Percentiles rank a stretch among this genome's conserved stretches.
Evolutionary conservation across 2,797 vertebrate genomes (phyloP).

Genomic region (Acomys russatus): DNA sequence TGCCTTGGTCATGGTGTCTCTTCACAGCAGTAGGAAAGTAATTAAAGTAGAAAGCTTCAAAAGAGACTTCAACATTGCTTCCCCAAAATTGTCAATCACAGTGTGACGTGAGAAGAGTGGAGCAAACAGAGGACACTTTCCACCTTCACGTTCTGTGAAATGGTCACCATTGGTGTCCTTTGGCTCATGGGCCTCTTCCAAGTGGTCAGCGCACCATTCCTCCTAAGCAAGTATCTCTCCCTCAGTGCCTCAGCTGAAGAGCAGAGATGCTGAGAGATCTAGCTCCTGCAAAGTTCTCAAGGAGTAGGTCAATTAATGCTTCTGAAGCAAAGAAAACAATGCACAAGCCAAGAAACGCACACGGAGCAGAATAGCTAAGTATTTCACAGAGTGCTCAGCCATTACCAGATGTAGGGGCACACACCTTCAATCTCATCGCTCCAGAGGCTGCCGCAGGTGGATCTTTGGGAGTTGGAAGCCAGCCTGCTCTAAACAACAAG

Average conservation of each 20-base stretch:
- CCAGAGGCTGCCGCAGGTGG: background rate
- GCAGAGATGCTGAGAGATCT: background rate
- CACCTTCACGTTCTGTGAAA: background rate
- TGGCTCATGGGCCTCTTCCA: background rate
- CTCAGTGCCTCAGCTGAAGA: background rate
- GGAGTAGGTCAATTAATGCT: background rate
- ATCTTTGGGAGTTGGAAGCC: background rate
- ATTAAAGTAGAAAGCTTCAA: background rate
- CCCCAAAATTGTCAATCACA: background rate
- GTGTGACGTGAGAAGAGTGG: background rate
- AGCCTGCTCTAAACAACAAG: background rate
- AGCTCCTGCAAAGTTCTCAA: background rate
- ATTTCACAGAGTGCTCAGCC: slow-evolving; percentile 16
- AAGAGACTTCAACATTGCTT: background rate
- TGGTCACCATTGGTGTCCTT: background rate
- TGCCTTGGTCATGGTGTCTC: background rate
- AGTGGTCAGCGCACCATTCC: background rate
- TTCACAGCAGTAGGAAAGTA: background rate
- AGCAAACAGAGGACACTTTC: background rate
- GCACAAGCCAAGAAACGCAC: too few relatives aligned
- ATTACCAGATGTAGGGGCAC: background rate
- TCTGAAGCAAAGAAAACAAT: background rate
- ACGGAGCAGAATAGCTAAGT: background rate
- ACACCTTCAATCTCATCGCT: background rate
- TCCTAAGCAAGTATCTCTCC: slow-evolving; percentile 12